Conservation (phyloP, 2,888 invertebrate species). For the Eupeodes latifasciatus region DNA sequence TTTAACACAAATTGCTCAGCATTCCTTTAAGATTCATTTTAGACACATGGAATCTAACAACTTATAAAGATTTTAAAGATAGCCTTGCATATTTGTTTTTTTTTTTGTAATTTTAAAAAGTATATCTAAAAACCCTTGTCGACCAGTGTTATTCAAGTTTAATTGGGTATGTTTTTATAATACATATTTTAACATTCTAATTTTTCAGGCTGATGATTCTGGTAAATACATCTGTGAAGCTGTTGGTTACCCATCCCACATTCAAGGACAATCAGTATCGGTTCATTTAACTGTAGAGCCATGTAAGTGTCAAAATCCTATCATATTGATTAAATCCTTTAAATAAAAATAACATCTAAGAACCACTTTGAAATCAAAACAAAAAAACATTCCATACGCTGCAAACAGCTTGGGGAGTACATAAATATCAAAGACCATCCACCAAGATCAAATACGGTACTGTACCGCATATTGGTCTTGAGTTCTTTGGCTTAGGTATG, state of each 20-base stretch:
- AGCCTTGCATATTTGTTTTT: too few relatives aligned
- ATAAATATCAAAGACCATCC: constrained; percentile 81
- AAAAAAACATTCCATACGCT: constrained; percentile 54
- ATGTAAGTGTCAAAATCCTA: constrained; percentile 86
- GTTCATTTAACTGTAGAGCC: constrained; percentile 90
- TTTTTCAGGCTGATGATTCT: constrained; percentile 87
- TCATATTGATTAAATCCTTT: not conserved
- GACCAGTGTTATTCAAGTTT: too few relatives aligned
- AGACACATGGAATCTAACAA: too few relatives aligned
- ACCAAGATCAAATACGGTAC: constrained; percentile 86
- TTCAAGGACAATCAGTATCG: constrained; percentile 88
- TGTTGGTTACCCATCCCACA: constrained; percentile 86
- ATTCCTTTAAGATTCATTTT: too few relatives aligned
- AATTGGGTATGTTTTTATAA: not conserved
- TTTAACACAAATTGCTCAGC: too few relatives aligned
- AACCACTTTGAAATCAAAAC: constrained; percentile 4
- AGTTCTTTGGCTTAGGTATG: constrained; percentile 86
- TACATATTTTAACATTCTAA: not conserved
- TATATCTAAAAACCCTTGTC: too few relatives aligned
- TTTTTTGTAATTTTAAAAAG: too few relatives aligned
- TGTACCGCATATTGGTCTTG: constrained; percentile 86
- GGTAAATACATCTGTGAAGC: constrained; percentile 95
- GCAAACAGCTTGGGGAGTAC: constrained; percentile 83
- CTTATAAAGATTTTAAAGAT: too few relatives aligned
- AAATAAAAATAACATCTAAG: constrained; percentile 46